Evolutionary conservation across 2,113 vertebrate genomes (phyloP).

Genomic region (Smithornis capensis): DNA sequence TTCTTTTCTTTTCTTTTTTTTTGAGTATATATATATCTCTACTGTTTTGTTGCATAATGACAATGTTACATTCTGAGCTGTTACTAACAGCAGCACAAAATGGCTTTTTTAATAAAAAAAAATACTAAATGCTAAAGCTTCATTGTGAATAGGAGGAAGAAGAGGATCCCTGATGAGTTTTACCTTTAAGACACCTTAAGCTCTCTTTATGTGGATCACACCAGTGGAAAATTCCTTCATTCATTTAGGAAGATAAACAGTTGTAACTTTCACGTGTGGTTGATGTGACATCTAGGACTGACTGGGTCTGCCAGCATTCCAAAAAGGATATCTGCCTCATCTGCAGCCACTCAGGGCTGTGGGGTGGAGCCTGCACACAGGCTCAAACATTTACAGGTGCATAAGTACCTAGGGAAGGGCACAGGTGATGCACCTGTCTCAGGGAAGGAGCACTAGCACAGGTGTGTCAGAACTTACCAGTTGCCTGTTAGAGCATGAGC

Average conservation of each 20-base stretch:
- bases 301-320: slow-evolving; percentile 72
- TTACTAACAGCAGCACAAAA: background rate
- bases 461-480: slow-evolving; percentile 40
- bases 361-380: slow-evolving; percentile 70
- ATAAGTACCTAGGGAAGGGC: slow-evolving; percentile 73
- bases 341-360: slow-evolving; percentile 72
- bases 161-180: background rate
- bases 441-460: slow-evolving; percentile 38
- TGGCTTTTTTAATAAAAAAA: background rate
- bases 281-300: slow-evolving; percentile 36
- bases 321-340: slow-evolving; percentile 66
- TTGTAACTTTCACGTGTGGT: slow-evolving; percentile 63
- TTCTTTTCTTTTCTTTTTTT: background rate
- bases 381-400: slow-evolving; percentile 70
- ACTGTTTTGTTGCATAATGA: background rate
- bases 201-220: slow-evolving; percentile 8
- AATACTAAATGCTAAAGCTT: background rate
- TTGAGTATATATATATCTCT: background rate
- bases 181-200: background rate
- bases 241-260: slow-evolving; percentile 64
- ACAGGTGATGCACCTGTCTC: slow-evolving; percentile 73
- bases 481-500: slow-evolving; percentile 81
- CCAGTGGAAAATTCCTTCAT: slow-evolving; percentile 65
- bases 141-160: background rate
- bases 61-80: background rate